These are phyloP conservation scores for Athalia cordata DNA, from an alignment of 2,888 invertebrate genomes.

Conservation along the genomic window DNA sequence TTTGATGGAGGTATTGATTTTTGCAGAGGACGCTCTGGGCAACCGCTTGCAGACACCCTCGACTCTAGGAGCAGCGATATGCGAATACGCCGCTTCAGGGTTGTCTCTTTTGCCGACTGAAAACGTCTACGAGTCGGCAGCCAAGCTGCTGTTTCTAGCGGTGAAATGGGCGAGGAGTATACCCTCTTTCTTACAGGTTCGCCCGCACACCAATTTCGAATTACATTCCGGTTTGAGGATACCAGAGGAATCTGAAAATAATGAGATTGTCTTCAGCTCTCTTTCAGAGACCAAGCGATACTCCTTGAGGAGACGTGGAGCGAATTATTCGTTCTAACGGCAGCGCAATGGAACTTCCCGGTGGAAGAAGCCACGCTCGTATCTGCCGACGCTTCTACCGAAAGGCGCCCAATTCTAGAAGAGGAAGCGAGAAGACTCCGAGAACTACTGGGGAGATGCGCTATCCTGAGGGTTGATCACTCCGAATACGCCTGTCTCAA, in stretches of 20 bases:
- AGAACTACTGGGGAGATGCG: slow-evolving; percentile 80
- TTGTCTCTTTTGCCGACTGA: slow-evolving; percentile 77
- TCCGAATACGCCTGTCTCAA: slow-evolving; percentile 92
- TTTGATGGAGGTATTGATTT: slow-evolving; percentile 31
- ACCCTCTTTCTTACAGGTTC: slow-evolving; percentile 83
- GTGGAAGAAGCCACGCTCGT: slow-evolving; percentile 78
- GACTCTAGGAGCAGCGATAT: slow-evolving; percentile 66
- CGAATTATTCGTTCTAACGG: slow-evolving; percentile 88
- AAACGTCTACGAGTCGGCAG: slow-evolving; percentile 82
- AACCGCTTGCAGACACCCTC: slow-evolving; percentile 37
- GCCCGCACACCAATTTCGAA: background rate
- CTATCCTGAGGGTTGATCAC: slow-evolving; percentile 82
- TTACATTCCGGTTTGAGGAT: no score
- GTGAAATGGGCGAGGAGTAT: slow-evolving; percentile 89
- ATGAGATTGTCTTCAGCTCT: slow-evolving; percentile 73
- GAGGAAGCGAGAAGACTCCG: slow-evolving; percentile 78
- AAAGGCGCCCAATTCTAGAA: slow-evolving; percentile 76
- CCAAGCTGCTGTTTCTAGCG: slow-evolving; percentile 84
- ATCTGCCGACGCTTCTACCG: slow-evolving; percentile 73
- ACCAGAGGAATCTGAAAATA: background rate
- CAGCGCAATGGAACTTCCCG: slow-evolving; percentile 86
- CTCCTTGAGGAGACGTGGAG: slow-evolving; percentile 88
- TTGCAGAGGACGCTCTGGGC: slow-evolving; percentile 21
- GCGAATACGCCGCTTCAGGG: slow-evolving; percentile 71
- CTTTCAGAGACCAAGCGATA: slow-evolving; percentile 82